A percentile compares a stretch with the other conserved stretches of the same genome.
These are phyloP conservation scores for Drosophila prosaltans DNA, from an alignment of 1,140 invertebrate genomes.

Conservation along the genomic window DNA sequence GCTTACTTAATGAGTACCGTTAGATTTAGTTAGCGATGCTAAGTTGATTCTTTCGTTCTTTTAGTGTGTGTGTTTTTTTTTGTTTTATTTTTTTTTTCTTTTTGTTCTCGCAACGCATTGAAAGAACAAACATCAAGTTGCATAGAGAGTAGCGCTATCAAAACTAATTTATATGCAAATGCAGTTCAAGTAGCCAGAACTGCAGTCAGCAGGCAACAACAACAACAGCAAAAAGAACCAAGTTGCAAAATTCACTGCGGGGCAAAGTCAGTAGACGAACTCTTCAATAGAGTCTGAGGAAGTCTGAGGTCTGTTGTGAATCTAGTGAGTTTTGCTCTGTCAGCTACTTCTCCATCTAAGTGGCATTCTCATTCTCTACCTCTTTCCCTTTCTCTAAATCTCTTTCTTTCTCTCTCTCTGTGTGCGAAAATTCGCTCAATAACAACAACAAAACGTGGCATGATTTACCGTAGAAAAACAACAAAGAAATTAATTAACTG, in stretches of 20 bases:
- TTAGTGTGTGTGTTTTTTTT: not conserved
- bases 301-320: slow-evolving; percentile 7
- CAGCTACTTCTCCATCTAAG: slow-evolving; percentile 1
- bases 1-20: slow-evolving; percentile 75
- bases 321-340: slow-evolving; percentile 6
- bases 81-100: not conserved
- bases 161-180: slow-evolving; percentile 81
- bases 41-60: slow-evolving; percentile 41
- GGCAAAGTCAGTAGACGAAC: slow-evolving; percentile 4
- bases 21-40: slow-evolving; percentile 47
- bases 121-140: slow-evolving; percentile 76
- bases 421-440: slow-evolving; percentile 49
- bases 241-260: slow-evolving; percentile 20
- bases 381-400: slow-evolving; percentile 12
- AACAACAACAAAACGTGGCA: slow-evolving; percentile 52
- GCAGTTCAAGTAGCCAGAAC: slow-evolving; percentile 72
- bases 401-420: slow-evolving; percentile 12
- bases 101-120: slow-evolving; percentile 64
- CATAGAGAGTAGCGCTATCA: slow-evolving; percentile 58
- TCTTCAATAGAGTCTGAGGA: slow-evolving; percentile 6
- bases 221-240: slow-evolving; percentile 45
- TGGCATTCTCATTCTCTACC: slow-evolving; percentile 6
- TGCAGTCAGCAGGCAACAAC: slow-evolving; percentile 14
- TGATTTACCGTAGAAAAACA: slow-evolving; percentile 80
- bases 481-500: slow-evolving; percentile 82